Evolutionary conservation across 1,140 invertebrate genomes (phyloP), one percentile per base, ranked within the genome.

Genomic region (Apis cerana): DNA sequence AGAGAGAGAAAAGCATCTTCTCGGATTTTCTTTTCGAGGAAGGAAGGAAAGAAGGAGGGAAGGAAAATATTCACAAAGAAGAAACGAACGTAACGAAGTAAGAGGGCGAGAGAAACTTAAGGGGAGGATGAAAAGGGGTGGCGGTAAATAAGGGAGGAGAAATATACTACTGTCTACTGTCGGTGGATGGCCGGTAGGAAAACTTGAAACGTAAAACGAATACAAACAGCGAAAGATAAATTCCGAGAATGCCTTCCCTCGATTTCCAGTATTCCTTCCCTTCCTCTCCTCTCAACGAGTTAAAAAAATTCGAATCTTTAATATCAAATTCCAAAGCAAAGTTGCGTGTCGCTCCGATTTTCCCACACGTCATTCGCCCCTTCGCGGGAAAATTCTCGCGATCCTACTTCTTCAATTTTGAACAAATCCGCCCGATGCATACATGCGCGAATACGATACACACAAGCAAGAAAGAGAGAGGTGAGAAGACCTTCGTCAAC

Each of bases 251-350:
- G 59, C 58, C 50, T 13, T 19, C 58, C 21, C 13, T 11, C 56
- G 23, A 27, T 7, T 75, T 59, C 67, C 69, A 86, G 54, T 50
- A 52, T 17, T 23, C 7, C 65, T 12, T 19, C 27, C 68, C 19
- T 68, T n/a, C 52, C 56, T 48, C 21, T 11, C 13, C 5, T 23
- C 12, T n/a, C 27, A 27, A 27, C 1, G 27, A 1, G 27, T 8
- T 56, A 54, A 27, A 65, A 21, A 50, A 83, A 87, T 43, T 10
- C 81, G 48, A 82, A 75, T 81, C 85, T 89, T 89, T 87, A 84
- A 89, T 89, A 90, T 89, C 85, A 85, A 88, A 90, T 83, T 86
- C 80, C 87, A 80, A 76, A 78, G 75, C 87, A 85, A 72, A 82
- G n/a, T n/a, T n/a, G 33, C 2, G 83, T 33, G 33, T 87, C 67